A percentile compares a stretch with the other conserved stretches of the same genome.
Evolutionary conservation across 2,113 vertebrate genomes (phyloP).

Genomic region (Epinephelus fuscoguttatus): DNA sequence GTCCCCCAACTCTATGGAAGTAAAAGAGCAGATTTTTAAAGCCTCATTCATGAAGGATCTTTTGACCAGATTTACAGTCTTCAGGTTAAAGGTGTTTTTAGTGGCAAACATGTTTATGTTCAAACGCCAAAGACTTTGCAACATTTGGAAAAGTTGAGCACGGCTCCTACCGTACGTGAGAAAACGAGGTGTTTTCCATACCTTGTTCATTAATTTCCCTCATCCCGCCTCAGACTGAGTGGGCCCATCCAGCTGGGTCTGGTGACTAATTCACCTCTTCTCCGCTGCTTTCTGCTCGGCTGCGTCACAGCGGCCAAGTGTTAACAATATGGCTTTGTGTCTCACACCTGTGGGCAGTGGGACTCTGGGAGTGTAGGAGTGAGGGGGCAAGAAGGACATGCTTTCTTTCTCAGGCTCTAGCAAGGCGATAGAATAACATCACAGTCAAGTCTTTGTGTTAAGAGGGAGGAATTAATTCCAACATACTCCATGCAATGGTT

Average conservation of each 20-base stretch:
- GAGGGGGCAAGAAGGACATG: slow-evolving; percentile 35
- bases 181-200: slow-evolving; percentile 42
- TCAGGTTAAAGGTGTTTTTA: slow-evolving; percentile 8
- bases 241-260: slow-evolving; percentile 45
- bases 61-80: slow-evolving; percentile 25
- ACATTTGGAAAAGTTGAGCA: slow-evolving; percentile 54
- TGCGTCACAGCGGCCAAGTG: slow-evolving; percentile 41
- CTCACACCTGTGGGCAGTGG: slow-evolving; percentile 67
- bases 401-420: slow-evolving; percentile 33
- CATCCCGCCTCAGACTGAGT: slow-evolving; percentile 19
- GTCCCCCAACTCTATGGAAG: background rate
- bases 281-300: slow-evolving; percentile 35
- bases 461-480: slow-evolving; percentile 39
- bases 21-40: background rate
- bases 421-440: slow-evolving; percentile 40
- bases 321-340: slow-evolving; percentile 74
- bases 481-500: background rate
- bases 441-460: slow-evolving; percentile 64
- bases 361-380: slow-evolving; percentile 50
- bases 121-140: slow-evolving; percentile 30
- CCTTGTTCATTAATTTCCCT: slow-evolving; percentile 50
- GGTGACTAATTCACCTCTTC: slow-evolving; percentile 58
- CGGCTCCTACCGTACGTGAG: background rate
- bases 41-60: slow-evolving; percentile 3
- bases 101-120: slow-evolving; percentile 32